Evolutionary conservation across 2,888 invertebrate genomes (phyloP), one percentile per base, ranked within the genome.

Genomic region (Folsomia candida): DNA sequence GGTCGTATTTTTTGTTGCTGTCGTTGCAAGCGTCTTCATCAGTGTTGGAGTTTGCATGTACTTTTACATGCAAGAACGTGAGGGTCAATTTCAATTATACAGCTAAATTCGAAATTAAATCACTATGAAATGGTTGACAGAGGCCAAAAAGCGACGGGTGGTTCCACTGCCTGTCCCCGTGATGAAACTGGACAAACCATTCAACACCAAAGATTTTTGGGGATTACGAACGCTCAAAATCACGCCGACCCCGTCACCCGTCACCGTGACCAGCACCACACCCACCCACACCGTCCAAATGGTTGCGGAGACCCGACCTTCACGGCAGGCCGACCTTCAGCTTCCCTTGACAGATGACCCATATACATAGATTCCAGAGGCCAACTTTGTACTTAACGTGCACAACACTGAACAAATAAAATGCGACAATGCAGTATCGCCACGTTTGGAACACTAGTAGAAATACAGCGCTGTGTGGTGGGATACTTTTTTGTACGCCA

Each of bases 41-140:
- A 73, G 71, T 24, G 75, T 75, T 51, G 67, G 69, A 14, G 27
- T 75, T 18, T 75, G 75, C 54, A 67, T 69, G 66, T 73, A 73
- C 64, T 75, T 75, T 47, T 75, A 69, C 60, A 60, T 68, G 47
- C 71, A 75, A 58, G 70, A 60, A 4, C 66, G 75, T 75, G 62
- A 73, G 69, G 4, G 57, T 27, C 6, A 58, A 28, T 47, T 47
- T 47, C 47, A 47, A 60, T 60, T 60, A n/a, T 24, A 60, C 9
- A 24, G 3, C 60, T 20, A 6, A 60, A 60, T 60, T 25, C 4
- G 25, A 60, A 9, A 25, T 24, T 25, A 25, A 60, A 20, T 60
- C 9, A 47, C 9, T n/a, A 47, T 51, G 2, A 29, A 24, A 51
- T 25, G n/a, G n/a, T n/a, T n/a, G 29, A n/a, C 37, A 20, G 22